Conservation (phyloP, 2,113 vertebrate genomes). For the Actenoides hombroni region DNA sequence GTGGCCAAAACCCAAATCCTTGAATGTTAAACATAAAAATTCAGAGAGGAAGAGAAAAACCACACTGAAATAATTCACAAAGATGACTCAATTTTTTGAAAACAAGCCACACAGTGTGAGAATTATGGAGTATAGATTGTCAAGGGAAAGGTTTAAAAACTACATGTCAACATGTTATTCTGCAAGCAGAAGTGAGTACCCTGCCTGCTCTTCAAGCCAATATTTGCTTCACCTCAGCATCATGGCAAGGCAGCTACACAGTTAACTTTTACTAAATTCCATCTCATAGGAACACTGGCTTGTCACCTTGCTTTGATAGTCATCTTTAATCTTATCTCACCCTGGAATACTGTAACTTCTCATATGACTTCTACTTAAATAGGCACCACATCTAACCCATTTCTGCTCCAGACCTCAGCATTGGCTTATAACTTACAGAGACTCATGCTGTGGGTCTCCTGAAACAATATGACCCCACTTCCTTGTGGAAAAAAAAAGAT, state of each 20-base stretch:
- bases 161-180: not conserved
- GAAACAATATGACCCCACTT: not conserved
- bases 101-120: not conserved
- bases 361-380: not conserved
- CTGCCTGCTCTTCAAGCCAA: not conserved
- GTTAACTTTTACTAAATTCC: not conserved
- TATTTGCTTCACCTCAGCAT: conserved; percentile 19
- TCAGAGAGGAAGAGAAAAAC: not conserved
- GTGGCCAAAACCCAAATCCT: not conserved
- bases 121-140: conserved; percentile 6
- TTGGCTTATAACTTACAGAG: not conserved
- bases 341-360: not conserved
- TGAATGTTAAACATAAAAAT: not conserved
- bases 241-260: not conserved
- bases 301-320: not conserved
- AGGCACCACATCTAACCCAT: not conserved
- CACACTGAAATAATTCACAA: not conserved
- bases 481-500: not conserved
- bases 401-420: not conserved
- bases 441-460: not conserved
- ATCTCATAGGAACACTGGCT: not conserved
- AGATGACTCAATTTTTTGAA: not conserved
- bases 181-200: not conserved
- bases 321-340: not conserved
- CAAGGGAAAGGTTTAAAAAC: not conserved